A percentile compares a stretch with the other conserved stretches of the same genome.
phyloP scores from a whole-genome alignment of 2,797 vertebrate genomes.

The Anguilla marmorata region DNA sequence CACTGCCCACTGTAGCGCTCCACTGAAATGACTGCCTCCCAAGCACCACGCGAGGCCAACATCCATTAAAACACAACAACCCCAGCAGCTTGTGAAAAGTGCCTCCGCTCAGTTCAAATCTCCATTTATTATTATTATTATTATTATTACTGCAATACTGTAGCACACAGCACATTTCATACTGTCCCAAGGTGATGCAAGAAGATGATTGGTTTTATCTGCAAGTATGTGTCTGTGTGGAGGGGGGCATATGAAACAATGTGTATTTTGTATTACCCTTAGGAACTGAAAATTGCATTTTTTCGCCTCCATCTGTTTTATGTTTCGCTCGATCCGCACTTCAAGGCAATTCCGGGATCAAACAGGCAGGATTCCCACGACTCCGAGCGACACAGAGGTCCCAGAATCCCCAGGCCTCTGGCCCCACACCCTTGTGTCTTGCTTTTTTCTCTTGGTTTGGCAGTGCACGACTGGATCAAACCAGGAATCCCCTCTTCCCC shows the following conservation, averaged over 20 bases:
- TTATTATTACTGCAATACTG: background rate
- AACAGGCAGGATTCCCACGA: background rate
- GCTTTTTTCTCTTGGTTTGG: background rate
- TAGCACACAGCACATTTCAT: background rate
- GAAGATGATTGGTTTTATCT: background rate
- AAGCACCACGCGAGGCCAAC: background rate
- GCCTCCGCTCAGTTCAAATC: background rate
- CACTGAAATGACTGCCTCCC: background rate
- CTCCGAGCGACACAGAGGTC: background rate
- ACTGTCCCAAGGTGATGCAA: background rate
- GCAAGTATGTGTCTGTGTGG: background rate
- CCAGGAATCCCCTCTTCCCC: conserved; percentile 16
- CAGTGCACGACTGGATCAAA: conserved; percentile 30
- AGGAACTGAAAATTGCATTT: background rate
- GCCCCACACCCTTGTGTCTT: background rate
- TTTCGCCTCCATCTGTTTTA: background rate
- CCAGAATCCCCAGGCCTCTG: background rate
- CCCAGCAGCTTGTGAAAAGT: background rate
- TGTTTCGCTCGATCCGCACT: background rate
- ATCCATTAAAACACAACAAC: background rate
- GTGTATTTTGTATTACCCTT: background rate
- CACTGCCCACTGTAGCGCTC: background rate
- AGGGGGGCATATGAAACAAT: background rate
- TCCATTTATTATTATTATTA: background rate
- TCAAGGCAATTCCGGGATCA: background rate